A percentile compares a stretch with the other conserved stretches of the same genome.
These are phyloP conservation scores for Balanococcus diminutus DNA, from an alignment of 2,888 invertebrate genomes.

Conservation along the genomic window DNA sequence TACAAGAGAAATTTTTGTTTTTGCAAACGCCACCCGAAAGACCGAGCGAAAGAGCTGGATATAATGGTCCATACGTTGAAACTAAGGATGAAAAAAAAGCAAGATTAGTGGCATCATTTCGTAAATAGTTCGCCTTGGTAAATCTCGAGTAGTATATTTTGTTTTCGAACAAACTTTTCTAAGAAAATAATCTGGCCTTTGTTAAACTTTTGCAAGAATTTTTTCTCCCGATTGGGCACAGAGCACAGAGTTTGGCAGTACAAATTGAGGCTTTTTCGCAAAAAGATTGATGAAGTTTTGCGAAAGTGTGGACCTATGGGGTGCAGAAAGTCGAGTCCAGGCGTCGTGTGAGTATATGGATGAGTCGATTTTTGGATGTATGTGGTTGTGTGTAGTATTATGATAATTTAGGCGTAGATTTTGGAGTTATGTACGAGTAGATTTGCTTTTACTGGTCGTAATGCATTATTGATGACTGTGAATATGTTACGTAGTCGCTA, in stretches of 20 bases:
- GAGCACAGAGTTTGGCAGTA: background rate
- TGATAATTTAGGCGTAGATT: background rate
- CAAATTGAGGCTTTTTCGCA: background rate
- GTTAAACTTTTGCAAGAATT: slow-evolving; percentile 2
- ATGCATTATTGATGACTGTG: slow-evolving; percentile 17
- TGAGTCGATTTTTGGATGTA: no score
- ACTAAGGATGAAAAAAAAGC: background rate
- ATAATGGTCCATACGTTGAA: background rate
- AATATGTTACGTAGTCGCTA: background rate
- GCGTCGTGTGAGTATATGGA: background rate
- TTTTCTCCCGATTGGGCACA: background rate
- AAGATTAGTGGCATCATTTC: slow-evolving; percentile 22
- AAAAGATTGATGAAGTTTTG: background rate
- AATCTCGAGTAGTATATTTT: slow-evolving; percentile 10
- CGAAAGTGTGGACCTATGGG: background rate
- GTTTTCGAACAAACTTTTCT: background rate
- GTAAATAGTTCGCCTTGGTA: background rate
- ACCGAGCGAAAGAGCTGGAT: background rate
- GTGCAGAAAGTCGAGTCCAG: background rate
- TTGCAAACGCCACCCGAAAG: background rate
- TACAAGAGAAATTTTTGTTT: background rate
- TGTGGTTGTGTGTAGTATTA: background rate
- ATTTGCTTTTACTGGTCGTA: slow-evolving; percentile 17
- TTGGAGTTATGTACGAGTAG: background rate
- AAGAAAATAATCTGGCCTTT: slow-evolving; percentile 26